A percentile compares a stretch with the other conserved stretches of the same genome.
Conservation (phyloP, 2,888 invertebrate genomes). For the Athetis lepigone region DNA sequence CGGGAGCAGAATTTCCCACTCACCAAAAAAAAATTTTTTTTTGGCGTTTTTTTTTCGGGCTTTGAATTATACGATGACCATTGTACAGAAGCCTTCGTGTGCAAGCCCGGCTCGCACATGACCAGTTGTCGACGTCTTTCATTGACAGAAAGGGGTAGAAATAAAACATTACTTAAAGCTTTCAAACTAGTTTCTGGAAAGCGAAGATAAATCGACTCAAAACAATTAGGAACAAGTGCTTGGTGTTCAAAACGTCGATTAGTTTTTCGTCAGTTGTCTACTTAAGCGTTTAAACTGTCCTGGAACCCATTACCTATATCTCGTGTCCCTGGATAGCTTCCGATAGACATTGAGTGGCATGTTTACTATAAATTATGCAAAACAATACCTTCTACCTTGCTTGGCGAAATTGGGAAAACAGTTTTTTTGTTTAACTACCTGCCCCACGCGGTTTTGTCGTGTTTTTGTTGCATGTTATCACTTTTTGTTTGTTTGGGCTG, state of each 20-base stretch:
- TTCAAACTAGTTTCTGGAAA: slow-evolving; percentile 16
- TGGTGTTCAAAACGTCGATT: slow-evolving; percentile 25
- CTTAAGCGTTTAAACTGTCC: slow-evolving; percentile 13
- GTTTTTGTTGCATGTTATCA: neutral
- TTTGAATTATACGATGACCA: too few relatives aligned
- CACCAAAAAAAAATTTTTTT: too few relatives aligned
- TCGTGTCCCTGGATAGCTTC: slow-evolving; percentile 11
- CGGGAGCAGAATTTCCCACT: too few relatives aligned
- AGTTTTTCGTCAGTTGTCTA: slow-evolving; percentile 26
- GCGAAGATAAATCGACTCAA: slow-evolving; percentile 17
- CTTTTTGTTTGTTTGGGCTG: too few relatives aligned
- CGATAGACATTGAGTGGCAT: slow-evolving; percentile 24
- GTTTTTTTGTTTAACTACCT: neutral
- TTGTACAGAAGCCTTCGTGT: too few relatives aligned
- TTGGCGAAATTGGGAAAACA: too few relatives aligned
- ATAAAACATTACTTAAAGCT: slow-evolving; percentile 2
- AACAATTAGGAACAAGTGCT: slow-evolving; percentile 25
- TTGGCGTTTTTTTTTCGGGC: too few relatives aligned
- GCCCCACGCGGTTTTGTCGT: neutral
- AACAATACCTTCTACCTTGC: neutral
- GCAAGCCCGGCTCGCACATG: too few relatives aligned
- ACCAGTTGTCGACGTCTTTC: too few relatives aligned
- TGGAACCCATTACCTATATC: slow-evolving; percentile 23
- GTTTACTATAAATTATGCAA: slow-evolving; percentile 39
- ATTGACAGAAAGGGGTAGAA: neutral